phyloP scores from a whole-genome alignment of 1,140 invertebrate species.

The Triops cancriformis region DNA sequence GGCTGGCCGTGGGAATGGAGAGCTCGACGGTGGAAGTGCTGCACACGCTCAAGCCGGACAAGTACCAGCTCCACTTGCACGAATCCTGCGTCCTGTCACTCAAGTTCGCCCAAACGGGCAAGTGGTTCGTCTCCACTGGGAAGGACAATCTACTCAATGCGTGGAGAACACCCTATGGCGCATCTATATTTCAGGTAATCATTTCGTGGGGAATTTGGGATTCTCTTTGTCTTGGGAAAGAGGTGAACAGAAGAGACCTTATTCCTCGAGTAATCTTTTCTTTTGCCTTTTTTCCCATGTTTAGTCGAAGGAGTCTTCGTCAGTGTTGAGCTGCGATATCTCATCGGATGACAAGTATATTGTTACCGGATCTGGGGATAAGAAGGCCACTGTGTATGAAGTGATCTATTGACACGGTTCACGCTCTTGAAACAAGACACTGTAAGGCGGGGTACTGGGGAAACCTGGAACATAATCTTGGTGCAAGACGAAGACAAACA shows the following conservation, averaged over 20 bases:
- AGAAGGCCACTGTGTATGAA: constrained; percentile 98
- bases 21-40: constrained; percentile 88
- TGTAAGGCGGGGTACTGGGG: too few relatives aligned
- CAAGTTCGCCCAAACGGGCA: constrained; percentile 91
- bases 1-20: constrained; percentile 98
- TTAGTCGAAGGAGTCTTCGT: constrained; percentile 96
- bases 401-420: constrained; percentile 71
- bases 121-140: constrained; percentile 98
- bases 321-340: constrained; percentile 97
- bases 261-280: not conserved
- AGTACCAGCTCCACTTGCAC: constrained; percentile 94
- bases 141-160: constrained; percentile 97
- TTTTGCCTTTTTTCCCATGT: constrained; percentile 41
- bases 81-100: constrained; percentile 97
- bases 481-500: not conserved
- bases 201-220: not conserved
- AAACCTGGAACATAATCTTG: too few relatives aligned
- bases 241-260: not conserved
- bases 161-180: constrained; percentile 96
- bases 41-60: constrained; percentile 87
- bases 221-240: not conserved
- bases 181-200: constrained; percentile 93
- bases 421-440: not conserved
- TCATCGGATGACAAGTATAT: constrained; percentile 98
- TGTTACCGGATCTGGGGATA: constrained; percentile 96